Evolutionary conservation across 2,113 vertebrate species (phyloP).

Genomic region (Clarias magur): DNA sequence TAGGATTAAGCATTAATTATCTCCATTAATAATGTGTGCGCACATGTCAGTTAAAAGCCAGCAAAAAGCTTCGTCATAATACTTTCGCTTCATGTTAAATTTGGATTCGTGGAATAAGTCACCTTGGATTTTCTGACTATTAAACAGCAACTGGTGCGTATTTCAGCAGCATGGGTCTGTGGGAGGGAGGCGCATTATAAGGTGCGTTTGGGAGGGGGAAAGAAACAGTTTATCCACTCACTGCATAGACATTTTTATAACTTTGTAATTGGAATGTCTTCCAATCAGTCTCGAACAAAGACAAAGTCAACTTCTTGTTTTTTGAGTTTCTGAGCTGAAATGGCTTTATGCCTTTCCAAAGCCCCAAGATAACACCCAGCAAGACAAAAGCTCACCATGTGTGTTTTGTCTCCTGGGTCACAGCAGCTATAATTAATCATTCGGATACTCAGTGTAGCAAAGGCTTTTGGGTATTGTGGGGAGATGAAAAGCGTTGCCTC

Average conservation of each 20-base stretch:
- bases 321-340: constrained; percentile 28
- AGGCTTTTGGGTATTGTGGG: constrained; percentile 36
- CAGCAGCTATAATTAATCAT: constrained; percentile 38
- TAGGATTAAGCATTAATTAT: no score
- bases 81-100: not conserved
- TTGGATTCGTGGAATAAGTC: not conserved
- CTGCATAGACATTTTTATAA: constrained; percentile 46
- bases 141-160: constrained; percentile 60
- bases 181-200: not conserved
- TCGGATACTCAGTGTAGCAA: not conserved
- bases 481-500: constrained; percentile 41
- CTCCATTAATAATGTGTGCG: not conserved
- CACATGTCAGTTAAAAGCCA: constrained; percentile 24
- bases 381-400: constrained; percentile 40
- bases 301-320: not conserved
- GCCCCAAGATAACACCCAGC: constrained; percentile 46
- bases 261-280: constrained; percentile 49
- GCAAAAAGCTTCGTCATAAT: not conserved
- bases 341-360: constrained; percentile 17
- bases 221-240: constrained; percentile 8
- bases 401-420: constrained; percentile 48
- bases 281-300: constrained; percentile 9
- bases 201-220: constrained; percentile 13
- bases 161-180: constrained; percentile 56
- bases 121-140: constrained; percentile 44